Evolutionary conservation across 2,888 invertebrate genomes (phyloP), one percentile per base, ranked within the genome.

Genomic region (Oligia latruncula): DNA sequence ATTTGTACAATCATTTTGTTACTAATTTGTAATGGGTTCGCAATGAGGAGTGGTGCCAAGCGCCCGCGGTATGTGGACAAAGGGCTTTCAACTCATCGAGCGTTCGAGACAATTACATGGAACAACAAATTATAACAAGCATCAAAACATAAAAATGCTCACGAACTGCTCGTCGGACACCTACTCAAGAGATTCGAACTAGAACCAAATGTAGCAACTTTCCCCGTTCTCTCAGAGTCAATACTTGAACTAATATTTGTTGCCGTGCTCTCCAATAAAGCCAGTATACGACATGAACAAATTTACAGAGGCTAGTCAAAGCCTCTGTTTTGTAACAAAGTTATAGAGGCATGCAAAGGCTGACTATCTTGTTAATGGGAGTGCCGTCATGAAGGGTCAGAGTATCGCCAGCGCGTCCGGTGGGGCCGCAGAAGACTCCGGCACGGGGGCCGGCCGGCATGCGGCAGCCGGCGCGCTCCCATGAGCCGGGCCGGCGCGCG

Each of bases 171-270:
- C n/a, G n/a, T n/a, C n/a, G n/a, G n/a, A n/a, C n/a, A n/a, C n/a
- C n/a, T n/a, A 20, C 75, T n/a, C 23, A 11, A 23, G 5, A 64
- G 23, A 23, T 46, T 65, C 9, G 13, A 55, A 79, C 66, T 35
- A 78, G 17, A 46, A 58, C 23, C 43, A 75, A 40, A 23, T 77
- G 4, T 43, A 23, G 3, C 8, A 79, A 62, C 40, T 70, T 58
- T 65, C 15, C 17, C 23, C n/a, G 35, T n/a, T 78, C 35, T 15
- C 9, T 62, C 52, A 52, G 23, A 52, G 40, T 55, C 35, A 71
- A 71, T 43, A 64, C 11, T 80, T 80, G 29, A 80, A 62, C n/a
- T n/a, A 78, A 80, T 80, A 64, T 79, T 64, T 55, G 72, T 49
- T 64, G 6, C 13, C 43, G 13, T 62, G 29, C 62, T 43, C 68